These are phyloP conservation scores for Parnassius orleans DNA, from an alignment of 2,888 invertebrate species.

Conservation along the genomic window DNA sequence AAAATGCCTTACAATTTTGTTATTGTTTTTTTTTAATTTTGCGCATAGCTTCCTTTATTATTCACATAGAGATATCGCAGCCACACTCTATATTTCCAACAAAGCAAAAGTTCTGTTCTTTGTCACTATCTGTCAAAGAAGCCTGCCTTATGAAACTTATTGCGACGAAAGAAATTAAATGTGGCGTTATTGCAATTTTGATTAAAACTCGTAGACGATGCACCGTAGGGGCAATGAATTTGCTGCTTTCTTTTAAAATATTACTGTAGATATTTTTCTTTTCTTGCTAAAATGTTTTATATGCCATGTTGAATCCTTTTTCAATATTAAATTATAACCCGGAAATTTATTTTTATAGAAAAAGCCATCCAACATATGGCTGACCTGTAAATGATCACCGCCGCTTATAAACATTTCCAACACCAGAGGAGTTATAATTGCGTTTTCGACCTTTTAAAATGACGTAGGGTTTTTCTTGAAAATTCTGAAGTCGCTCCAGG, in stretches of 20 bases:
- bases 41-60: conserved; percentile 4
- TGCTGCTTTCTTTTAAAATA: conserved; percentile 41
- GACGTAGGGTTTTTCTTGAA: too few species aligned
- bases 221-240: conserved; percentile 37
- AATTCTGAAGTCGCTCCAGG: too few species aligned
- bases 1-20: too few species aligned
- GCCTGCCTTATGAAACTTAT: conserved; percentile 50
- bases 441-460: too few species aligned
- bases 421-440: too few species aligned
- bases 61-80: conserved; percentile 30
- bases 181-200: conserved; percentile 53
- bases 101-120: conserved; percentile 44
- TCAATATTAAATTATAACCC: too few species aligned
- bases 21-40: conserved; percentile 3
- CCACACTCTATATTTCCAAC: conserved; percentile 42
- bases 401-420: too few species aligned
- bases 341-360: too few species aligned
- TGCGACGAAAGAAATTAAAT: conserved; percentile 48
- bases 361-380: too few species aligned
- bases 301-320: too few species aligned
- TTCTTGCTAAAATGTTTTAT: too few species aligned
- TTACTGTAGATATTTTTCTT: background rate
- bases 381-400: too few species aligned
- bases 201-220: conserved; percentile 49
- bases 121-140: conserved; percentile 50